These are phyloP conservation scores for Cephalopachus bancanus DNA, from an alignment of 2,797 vertebrate species.

Conservation along the genomic window DNA sequence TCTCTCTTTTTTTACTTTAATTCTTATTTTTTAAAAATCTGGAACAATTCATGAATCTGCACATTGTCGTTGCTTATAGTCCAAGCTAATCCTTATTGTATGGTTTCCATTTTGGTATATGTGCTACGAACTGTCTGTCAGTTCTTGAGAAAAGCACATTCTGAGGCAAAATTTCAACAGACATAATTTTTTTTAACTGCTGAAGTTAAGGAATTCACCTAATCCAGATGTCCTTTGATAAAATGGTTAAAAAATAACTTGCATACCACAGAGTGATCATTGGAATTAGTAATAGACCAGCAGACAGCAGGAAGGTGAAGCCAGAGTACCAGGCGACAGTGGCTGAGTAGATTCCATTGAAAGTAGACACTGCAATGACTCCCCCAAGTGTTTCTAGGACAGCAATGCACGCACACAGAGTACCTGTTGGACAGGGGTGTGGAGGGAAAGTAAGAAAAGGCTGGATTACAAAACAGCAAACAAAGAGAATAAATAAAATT, in stretches of 20 bases:
- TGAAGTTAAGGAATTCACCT: background rate
- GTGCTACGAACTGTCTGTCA: background rate
- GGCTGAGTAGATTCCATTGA: slow-evolving; percentile 93
- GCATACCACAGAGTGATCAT: slow-evolving; percentile 92
- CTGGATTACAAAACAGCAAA: background rate
- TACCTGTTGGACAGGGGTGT: slow-evolving; percentile 88
- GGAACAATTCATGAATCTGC: background rate
- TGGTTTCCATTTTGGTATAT: background rate
- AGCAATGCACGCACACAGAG: slow-evolving; percentile 95
- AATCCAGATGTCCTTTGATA: background rate
- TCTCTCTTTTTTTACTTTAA: background rate
- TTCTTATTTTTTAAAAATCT: background rate
- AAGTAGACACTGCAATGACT: slow-evolving; percentile 88
- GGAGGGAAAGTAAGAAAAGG: slow-evolving; percentile 60
- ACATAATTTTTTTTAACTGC: background rate
- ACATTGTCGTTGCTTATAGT: background rate
- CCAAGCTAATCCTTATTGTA: background rate
- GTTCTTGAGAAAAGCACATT: slow-evolving; percentile 42
- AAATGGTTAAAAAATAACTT: background rate
- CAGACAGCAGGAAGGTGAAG: slow-evolving; percentile 93
- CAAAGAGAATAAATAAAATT: background rate
- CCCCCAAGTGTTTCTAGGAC: slow-evolving; percentile 92
- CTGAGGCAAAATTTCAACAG: slow-evolving; percentile 28
- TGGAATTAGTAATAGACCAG: slow-evolving; percentile 93
- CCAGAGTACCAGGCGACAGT: slow-evolving; percentile 95